Conservation (phyloP, 2,797 vertebrate species). For the Sphenodon punctatus region DNA sequence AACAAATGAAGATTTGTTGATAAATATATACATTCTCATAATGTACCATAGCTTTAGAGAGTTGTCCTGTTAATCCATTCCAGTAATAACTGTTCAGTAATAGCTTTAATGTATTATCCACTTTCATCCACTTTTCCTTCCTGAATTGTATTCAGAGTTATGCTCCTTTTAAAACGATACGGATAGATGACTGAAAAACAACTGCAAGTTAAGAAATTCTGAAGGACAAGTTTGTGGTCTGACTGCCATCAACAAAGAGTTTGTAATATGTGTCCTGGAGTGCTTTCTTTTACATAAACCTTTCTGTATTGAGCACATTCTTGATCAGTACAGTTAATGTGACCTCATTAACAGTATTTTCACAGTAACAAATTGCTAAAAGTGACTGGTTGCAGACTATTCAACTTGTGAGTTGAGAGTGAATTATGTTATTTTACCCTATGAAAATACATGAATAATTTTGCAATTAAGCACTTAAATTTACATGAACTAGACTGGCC, state of each 20-base stretch:
- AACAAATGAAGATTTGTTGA: slow-evolving; percentile 17
- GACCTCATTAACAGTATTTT: too few relatives aligned
- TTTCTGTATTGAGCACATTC: too few relatives aligned
- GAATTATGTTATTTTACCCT: too few relatives aligned
- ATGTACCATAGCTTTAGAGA: not conserved
- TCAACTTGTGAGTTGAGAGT: too few relatives aligned
- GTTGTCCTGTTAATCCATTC: slow-evolving; percentile 40
- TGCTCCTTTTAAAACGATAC: not conserved
- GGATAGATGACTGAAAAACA: slow-evolving; percentile 30
- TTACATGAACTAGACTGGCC: too few relatives aligned
- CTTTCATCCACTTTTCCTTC: slow-evolving; percentile 10
- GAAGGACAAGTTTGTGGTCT: slow-evolving; percentile 33
- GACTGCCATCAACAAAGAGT: fast-evolving
- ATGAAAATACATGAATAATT: too few relatives aligned
- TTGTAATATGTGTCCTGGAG: fast-evolving
- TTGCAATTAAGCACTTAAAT: too few relatives aligned
- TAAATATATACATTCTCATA: slow-evolving; percentile 17
- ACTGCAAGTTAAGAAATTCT: not conserved
- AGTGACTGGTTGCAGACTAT: too few relatives aligned
- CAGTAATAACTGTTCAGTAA: slow-evolving; percentile 43
- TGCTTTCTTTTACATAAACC: too few relatives aligned
- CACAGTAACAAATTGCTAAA: too few relatives aligned
- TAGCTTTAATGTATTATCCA: not conserved
- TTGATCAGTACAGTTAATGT: too few relatives aligned
- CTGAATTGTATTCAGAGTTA: not conserved